Conservation (phyloP, 1,140 invertebrate genomes). For the Riptortus pedestris region DNA sequence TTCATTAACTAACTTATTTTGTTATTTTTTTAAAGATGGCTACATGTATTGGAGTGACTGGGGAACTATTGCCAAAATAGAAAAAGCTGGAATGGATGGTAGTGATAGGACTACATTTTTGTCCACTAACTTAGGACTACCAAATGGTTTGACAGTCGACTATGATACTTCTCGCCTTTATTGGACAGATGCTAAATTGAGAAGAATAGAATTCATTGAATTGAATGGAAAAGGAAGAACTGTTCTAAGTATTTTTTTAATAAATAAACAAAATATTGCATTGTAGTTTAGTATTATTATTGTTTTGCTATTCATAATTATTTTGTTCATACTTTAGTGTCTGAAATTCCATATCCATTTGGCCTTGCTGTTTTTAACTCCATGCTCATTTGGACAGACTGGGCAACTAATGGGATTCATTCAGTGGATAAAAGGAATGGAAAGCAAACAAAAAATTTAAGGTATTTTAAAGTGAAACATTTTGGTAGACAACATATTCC, state of each 20-base stretch:
- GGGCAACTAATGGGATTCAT: constrained; percentile 62
- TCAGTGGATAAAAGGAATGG: constrained; percentile 58
- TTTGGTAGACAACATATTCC: no score
- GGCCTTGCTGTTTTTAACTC: constrained; percentile 75
- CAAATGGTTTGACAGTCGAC: constrained; percentile 74
- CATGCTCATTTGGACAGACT: constrained; percentile 81
- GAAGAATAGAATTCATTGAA: constrained; percentile 70
- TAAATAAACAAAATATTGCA: no score
- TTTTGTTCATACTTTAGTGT: constrained; percentile 21
- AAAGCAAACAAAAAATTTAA: constrained; percentile 47
- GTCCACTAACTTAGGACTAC: constrained; percentile 60
- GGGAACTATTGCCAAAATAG: constrained; percentile 68
- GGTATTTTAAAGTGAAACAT: no score
- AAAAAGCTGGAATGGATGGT: constrained; percentile 81
- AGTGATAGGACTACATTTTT: constrained; percentile 53
- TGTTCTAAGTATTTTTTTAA: constrained; percentile 40
- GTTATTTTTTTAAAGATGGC: constrained; percentile 42
- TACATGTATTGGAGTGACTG: constrained; percentile 85
- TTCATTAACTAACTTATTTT: no score
- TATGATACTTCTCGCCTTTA: constrained; percentile 55
- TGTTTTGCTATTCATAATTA: not conserved
- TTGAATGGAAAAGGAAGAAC: constrained; percentile 66
- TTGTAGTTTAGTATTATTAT: not conserved
- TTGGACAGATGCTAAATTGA: constrained; percentile 71
- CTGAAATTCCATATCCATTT: constrained; percentile 64